Percentiles rank a stretch among this genome's conserved stretches.
These are phyloP conservation scores for Macrostomum lignano DNA, from an alignment of 1,140 invertebrate species.

Conservation along the genomic window DNA sequence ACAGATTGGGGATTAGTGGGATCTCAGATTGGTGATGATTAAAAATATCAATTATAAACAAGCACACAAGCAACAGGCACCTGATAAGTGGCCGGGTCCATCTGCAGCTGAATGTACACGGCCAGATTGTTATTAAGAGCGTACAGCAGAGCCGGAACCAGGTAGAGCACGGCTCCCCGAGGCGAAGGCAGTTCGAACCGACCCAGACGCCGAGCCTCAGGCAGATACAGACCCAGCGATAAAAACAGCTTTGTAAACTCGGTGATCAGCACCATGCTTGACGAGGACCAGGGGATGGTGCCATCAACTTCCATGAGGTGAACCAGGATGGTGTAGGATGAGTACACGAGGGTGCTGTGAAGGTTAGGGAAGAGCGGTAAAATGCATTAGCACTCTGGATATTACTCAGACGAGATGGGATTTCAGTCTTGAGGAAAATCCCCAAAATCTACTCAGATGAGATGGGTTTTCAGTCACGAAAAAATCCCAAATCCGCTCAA, in stretches of 20 bases:
- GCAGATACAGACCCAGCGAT: constrained; percentile 10
- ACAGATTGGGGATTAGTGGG: too few relatives aligned
- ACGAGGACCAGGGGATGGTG: constrained; percentile 17
- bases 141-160: constrained; percentile 20
- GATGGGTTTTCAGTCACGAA: too few relatives aligned
- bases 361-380: too few relatives aligned
- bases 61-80: too few relatives aligned
- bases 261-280: constrained; percentile 17
- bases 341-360: constrained; percentile 20
- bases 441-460: too few relatives aligned
- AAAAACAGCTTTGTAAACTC: constrained; percentile 15
- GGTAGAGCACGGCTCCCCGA: constrained; percentile 11
- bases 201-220: constrained; percentile 8
- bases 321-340: constrained; percentile 19
- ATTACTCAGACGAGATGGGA: too few relatives aligned
- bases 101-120: constrained; percentile 22
- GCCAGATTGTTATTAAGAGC: constrained; percentile 19
- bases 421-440: too few relatives aligned
- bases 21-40: too few relatives aligned
- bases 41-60: too few relatives aligned
- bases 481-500: too few relatives aligned
- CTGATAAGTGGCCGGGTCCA: constrained; percentile 27
- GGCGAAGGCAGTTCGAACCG: constrained; percentile 8
- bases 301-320: constrained; percentile 20
- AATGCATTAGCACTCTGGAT: too few relatives aligned